A percentile compares a stretch with the other conserved stretches of the same genome.
Conservation (phyloP, 2,888 invertebrate genomes). For the Nesidiocoris tenuis region DNA sequence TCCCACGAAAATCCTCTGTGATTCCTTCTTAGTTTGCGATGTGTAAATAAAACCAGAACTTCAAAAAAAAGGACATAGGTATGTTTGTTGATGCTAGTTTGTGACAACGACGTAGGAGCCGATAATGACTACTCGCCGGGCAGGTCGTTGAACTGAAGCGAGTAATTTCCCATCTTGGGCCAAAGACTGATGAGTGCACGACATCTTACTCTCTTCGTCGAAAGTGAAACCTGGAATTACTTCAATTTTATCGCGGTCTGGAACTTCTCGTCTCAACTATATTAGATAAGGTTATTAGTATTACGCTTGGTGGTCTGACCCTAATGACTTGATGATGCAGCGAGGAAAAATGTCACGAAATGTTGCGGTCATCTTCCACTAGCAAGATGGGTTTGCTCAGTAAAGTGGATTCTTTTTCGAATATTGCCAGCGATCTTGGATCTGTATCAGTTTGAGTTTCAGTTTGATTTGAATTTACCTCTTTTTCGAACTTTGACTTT, state of each 20-base stretch:
- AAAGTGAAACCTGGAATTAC: conserved; percentile 3
- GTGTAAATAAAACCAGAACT: no score
- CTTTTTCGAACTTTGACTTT: no score
- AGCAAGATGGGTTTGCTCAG: no score
- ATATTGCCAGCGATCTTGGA: not conserved
- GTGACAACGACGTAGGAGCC: no score
- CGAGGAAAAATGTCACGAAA: conserved; percentile 14
- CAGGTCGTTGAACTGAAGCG: not conserved
- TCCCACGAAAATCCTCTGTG: no score
- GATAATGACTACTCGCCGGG: no score
- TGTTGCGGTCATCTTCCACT: not conserved
- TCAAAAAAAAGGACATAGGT: no score
- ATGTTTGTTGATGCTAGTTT: no score
- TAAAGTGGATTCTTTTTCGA: no score
- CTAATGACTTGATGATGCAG: conserved; percentile 23
- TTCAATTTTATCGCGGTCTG: conserved; percentile 10
- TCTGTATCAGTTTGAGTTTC: no score
- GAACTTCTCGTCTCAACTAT: conserved; percentile 12
- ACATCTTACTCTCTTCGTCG: not conserved
- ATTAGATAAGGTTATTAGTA: conserved; percentile 22
- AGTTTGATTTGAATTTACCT: no score
- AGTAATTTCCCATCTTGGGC: not conserved
- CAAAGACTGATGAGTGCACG: not conserved
- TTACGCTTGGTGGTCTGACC: conserved; percentile 20
- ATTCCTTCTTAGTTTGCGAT: no score